Base-by-base conservation (phyloP, 2,888 invertebrate genomes). In the Drosophila paramelanica region DNA sequence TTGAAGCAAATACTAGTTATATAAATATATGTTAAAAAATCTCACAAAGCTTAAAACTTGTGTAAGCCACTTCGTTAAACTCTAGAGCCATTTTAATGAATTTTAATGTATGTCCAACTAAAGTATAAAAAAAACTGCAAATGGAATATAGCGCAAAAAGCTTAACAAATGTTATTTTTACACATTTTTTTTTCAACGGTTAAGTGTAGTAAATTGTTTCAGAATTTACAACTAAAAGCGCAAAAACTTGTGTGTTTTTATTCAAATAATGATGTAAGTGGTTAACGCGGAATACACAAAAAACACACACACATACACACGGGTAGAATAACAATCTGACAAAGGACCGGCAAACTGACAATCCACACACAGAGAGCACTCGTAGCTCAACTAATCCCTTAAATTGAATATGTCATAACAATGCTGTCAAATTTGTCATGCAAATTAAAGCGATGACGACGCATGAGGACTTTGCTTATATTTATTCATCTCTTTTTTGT, bases 401-500 rank as follows among this genome's bases (percentile, higher is more conserved):
- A 85, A 85, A 85, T 85, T 85, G 85, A 87, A 85, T 87, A 85
- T 85, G 85, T 85, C 87, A 87, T 87, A 85, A 87, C 87, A 85
- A 80, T 80, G 77, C 73, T 75, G 85, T 78, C 79, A 72, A 87
- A 87, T 85, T 85, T 85, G 85, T 87, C 88, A 85, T 85, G 85
- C 85, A 87, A 87, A 85, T 85, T 85, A 85, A 85, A 87, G 80
- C 82, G 72, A 79, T 84, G 77, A 77, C 84, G 70, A 83, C 67
- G 76, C 76, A 73, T 50, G 58, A 64, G 74, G 46, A 65, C 46
- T 53, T 13, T 6, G 64, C 68, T 56, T 27, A 31, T 17, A 52
- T 23, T 27, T 62, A 56, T 57, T 59, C 58, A 47, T 60, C 3
- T 23, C 23, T 46, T 56, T 23, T 46, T 53, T 60, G 65, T 55